A percentile compares a stretch with the other conserved stretches of the same genome.
Evolutionary conservation across 2,113 vertebrate species (phyloP).

Genomic region (Xiphorhynchus elegans): DNA sequence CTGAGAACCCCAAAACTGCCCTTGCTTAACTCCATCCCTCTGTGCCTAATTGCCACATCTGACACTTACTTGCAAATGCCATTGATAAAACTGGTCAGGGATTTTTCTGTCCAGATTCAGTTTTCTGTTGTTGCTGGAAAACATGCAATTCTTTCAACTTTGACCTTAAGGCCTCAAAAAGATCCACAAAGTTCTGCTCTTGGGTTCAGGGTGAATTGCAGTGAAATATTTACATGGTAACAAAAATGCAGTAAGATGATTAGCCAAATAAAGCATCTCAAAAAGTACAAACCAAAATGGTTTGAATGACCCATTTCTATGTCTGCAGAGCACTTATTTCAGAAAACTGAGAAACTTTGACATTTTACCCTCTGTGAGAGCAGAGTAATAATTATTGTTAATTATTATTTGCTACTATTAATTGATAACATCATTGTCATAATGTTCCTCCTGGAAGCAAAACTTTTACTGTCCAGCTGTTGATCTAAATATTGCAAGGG

Average conservation of each 20-base stretch:
- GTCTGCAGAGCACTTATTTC: background rate
- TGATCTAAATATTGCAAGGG: background rate
- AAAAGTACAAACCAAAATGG: background rate
- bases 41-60: background rate
- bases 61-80: background rate
- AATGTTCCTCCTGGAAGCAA: background rate
- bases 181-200: background rate
- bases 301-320: background rate
- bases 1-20: background rate
- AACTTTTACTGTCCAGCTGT: background rate
- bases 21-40: background rate
- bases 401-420: background rate
- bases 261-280: background rate
- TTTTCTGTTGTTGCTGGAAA: background rate
- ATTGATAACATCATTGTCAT: background rate
- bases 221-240: background rate
- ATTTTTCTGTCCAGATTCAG: background rate
- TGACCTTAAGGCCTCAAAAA: background rate
- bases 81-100: background rate
- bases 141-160: background rate
- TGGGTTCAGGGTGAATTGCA: background rate
- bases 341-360: background rate
- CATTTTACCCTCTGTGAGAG: background rate
- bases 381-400: background rate
- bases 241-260: slow-evolving; percentile 4